Base-by-base conservation (phyloP, 1,140 invertebrate genomes). In the Stegodyphus dumicola region DNA sequence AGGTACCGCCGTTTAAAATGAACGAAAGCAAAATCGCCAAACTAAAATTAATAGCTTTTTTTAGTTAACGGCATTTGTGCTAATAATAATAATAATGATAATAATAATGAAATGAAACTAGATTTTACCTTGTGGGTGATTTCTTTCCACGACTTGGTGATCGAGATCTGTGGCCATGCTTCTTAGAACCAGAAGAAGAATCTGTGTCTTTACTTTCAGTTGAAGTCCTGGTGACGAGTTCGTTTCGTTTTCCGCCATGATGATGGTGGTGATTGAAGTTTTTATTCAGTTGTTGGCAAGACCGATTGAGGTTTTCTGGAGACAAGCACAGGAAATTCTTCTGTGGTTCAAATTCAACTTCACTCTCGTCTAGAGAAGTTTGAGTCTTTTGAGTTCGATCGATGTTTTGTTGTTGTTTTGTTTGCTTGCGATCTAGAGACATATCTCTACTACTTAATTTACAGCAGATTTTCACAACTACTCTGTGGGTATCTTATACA, bases 121-220 rank as follows among this genome's bases (percentile, higher is more conserved):
- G 33, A 33, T 33, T 33, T 80, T 33, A 81, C 79, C 70, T 56
- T 54, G 54, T 33, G 6, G 79, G 79, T 15, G 79, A 73, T 11
- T 51, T 76, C 33, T 70, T 76, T 7, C 6, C 48, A 11, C 65
- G 60, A 13, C 2, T 60, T 0, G 81, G 81, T 5, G 81, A 84
- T 7, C 71, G 65, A n/a, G 81, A 70, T 10, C 81, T 66, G 13
- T 84, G 81, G 7, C 64, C 73, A 51, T 84, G 81, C 17, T 84
- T 84, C 52, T 84, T 83, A 6, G 81, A 84, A 5, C 81, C 81
- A n/a, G 73, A 76, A 6, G 81, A 84, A 1, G 81, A 84, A 69
- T 84, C 81, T 6, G 81, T 84, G 7, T 84, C 81, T 51, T 84
- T 84, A 51, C 81, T 84, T 60, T 84, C 81, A 7, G 74, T 84